Conservation (phyloP, 2,888 invertebrate genomes). For the Aphodius sticticus region DNA sequence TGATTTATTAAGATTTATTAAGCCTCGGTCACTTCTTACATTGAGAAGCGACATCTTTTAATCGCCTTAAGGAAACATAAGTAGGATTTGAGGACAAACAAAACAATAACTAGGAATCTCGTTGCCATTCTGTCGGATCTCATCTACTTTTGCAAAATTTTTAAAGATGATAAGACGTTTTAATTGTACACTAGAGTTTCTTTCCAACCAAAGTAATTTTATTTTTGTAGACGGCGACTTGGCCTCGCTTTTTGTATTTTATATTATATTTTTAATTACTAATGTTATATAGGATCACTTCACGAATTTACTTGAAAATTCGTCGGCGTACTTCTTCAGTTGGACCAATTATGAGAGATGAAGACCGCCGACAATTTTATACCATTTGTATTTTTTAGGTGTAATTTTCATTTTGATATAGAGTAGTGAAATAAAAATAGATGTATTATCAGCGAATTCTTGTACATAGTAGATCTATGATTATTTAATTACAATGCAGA, state of each 20-base stretch:
- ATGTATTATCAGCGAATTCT: conserved; percentile 39
- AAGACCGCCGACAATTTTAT: conserved; percentile 23
- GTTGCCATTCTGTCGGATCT: conserved; percentile 20
- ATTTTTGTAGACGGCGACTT: not conserved
- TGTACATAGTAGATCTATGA: conserved; percentile 49
- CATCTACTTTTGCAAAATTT: conserved; percentile 10
- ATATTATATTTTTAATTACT: conserved; percentile 6
- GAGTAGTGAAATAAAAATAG: conserved; percentile 31
- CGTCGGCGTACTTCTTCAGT: conserved; percentile 20
- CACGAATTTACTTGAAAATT: conserved; percentile 19
- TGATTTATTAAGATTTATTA: conserved; percentile 30
- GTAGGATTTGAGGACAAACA: not conserved
- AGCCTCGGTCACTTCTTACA: no score
- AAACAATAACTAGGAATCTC: not conserved
- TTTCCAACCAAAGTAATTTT: not conserved
- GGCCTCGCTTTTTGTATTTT: not conserved
- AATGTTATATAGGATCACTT: conserved; percentile 7
- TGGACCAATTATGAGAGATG: no score
- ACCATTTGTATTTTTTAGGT: conserved; percentile 28
- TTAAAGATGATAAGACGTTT: not conserved
- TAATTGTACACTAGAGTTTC: not conserved
- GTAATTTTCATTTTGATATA: conserved; percentile 33
- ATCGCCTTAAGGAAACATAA: conserved; percentile 18
- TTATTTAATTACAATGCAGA: conserved; percentile 41
- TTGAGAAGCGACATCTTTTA: conserved; percentile 9